Percentiles rank a stretch among this genome's conserved stretches.
phyloP scores from a whole-genome alignment of 2,113 vertebrate genomes.

The cattle (Bos taurus) region DNA sequence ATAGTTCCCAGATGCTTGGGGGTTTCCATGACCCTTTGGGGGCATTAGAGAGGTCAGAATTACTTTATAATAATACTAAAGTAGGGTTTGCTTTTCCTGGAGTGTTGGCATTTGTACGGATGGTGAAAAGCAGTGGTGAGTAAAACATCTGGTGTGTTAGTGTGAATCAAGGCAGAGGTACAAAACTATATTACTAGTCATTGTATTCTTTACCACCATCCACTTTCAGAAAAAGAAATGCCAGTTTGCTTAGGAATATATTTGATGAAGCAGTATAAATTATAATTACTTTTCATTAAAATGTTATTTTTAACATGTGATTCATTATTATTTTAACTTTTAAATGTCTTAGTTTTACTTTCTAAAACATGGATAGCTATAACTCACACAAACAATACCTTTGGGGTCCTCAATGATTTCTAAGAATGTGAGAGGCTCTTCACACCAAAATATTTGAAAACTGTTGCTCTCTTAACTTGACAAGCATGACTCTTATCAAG shows the following conservation, averaged over 20 bases:
- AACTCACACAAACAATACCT: background rate
- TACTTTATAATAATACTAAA: conserved; percentile 21
- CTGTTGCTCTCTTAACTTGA: background rate
- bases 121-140: background rate
- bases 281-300: background rate
- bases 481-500: background rate
- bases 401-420: background rate
- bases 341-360: background rate
- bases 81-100: background rate
- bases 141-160: background rate
- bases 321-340: background rate
- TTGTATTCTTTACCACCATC: background rate
- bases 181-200: background rate
- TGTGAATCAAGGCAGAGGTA: background rate
- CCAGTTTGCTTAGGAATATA: background rate
- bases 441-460: conserved; percentile 7
- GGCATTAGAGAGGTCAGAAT: background rate
- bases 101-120: background rate
- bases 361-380: background rate
- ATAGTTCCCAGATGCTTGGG: background rate
- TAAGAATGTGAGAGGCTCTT: background rate
- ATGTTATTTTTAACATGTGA: background rate
- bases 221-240: background rate
- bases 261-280: background rate
- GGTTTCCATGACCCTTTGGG: background rate